phyloP scores from a whole-genome alignment of 2,113 vertebrate genomes.

The Alethe diademata region DNA sequence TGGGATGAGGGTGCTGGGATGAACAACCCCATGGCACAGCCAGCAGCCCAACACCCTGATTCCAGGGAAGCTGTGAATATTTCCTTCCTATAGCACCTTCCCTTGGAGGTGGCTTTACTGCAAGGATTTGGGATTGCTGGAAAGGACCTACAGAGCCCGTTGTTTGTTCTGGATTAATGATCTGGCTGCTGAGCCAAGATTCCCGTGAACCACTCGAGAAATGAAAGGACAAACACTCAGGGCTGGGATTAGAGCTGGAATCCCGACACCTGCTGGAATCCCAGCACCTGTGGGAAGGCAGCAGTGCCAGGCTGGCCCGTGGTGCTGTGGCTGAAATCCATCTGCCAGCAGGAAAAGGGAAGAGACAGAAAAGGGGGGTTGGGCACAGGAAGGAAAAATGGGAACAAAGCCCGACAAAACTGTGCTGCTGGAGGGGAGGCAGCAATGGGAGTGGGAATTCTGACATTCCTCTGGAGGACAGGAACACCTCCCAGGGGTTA shows the following conservation, averaged over 20 bases:
- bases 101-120: not conserved
- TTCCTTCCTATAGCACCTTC: not conserved
- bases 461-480: not conserved
- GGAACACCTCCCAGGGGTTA: not conserved
- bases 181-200: not conserved
- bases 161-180: conserved; percentile 42
- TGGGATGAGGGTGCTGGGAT: not conserved
- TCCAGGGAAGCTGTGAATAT: not conserved
- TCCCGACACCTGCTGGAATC: not conserved
- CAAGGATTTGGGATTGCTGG: conserved; percentile 10
- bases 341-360: not conserved
- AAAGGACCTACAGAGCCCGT: not conserved
- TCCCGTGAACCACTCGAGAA: conserved; percentile 1
- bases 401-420: not conserved
- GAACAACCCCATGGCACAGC: rapidly evolving
- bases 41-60: rapidly evolving
- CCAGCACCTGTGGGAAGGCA: not conserved
- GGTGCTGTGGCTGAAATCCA: not conserved
- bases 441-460: not conserved
- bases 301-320: rapidly evolving
- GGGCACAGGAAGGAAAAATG: not conserved
- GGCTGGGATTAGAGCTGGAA: not conserved
- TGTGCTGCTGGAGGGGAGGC: rapidly evolving
- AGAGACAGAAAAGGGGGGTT: rapidly evolving
- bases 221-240: not conserved